Percentiles rank a stretch among this genome's conserved stretches.
These are phyloP conservation scores for Lasioglossum pauxillum DNA, from an alignment of 2,888 invertebrate species.

Conservation along the genomic window DNA sequence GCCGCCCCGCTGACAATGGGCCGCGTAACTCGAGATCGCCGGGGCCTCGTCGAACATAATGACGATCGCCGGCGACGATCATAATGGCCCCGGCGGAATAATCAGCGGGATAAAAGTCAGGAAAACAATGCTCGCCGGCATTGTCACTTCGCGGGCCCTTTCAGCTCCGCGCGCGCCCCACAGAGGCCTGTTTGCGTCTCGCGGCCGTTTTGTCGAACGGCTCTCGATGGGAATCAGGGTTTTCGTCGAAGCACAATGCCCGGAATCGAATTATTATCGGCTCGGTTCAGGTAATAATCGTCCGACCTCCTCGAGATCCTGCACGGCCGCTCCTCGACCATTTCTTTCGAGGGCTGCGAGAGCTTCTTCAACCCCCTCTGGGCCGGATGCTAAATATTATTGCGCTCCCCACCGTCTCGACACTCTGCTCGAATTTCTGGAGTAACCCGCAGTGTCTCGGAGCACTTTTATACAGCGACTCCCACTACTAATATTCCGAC, in stretches of 20 bases:
- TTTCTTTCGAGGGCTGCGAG: conserved; percentile 6
- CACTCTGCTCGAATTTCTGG: background rate
- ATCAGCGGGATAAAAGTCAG: conserved; percentile 77
- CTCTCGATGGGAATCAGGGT: conserved; percentile 50
- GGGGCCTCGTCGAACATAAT: conserved; percentile 62
- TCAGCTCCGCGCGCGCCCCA: conserved; percentile 59
- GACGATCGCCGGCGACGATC: conserved; percentile 66
- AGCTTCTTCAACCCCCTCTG: conserved; percentile 3
- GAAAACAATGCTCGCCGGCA: conserved; percentile 76
- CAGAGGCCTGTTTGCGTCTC: conserved; percentile 54
- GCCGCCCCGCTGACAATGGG: conserved; percentile 67
- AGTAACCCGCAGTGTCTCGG: background rate
- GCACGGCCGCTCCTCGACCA: conserved; percentile 6
- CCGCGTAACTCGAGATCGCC: conserved; percentile 66
- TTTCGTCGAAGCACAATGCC: conserved; percentile 34
- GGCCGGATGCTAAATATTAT: conserved; percentile 8
- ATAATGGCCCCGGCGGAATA: conserved; percentile 67
- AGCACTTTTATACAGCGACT: background rate
- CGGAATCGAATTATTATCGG: conserved; percentile 58
- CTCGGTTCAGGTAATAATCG: conserved; percentile 44
- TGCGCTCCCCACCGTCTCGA: background rate
- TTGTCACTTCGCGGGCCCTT: conserved; percentile 70
- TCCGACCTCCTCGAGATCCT: conserved; percentile 4
- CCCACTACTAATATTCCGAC: too few relatives aligned
- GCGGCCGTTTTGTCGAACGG: conserved; percentile 43